Evolutionary conservation across 2,888 invertebrate species (phyloP).

Genomic region (Lamellibrachia columna): DNA sequence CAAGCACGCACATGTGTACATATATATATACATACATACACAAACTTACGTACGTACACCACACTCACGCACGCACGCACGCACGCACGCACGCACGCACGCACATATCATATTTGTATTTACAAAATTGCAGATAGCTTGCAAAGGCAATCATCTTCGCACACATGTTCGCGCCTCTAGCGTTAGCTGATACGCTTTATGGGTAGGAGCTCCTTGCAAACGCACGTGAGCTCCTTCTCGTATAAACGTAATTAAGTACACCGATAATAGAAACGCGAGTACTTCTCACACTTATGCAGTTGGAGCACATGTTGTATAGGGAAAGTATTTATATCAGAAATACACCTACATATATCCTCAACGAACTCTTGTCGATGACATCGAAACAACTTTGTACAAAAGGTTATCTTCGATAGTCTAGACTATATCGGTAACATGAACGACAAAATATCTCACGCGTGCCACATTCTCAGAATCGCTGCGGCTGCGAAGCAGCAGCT

Average conservation of each 20-base stretch:
- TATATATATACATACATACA: too few relatives aligned
- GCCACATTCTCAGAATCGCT: neutral
- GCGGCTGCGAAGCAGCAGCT: neutral
- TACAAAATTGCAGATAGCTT: too few relatives aligned
- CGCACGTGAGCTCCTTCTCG: neutral
- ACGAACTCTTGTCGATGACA: neutral
- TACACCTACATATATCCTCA: neutral
- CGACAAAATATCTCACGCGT: neutral
- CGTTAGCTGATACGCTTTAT: too few relatives aligned
- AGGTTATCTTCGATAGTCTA: neutral
- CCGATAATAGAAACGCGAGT: neutral
- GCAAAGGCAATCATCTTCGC: too few relatives aligned
- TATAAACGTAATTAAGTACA: neutral
- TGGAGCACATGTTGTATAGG: neutral
- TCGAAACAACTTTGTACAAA: neutral
- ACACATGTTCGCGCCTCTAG: too few relatives aligned
- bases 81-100: too few relatives aligned
- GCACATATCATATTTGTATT: too few relatives aligned
- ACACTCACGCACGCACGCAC: too few relatives aligned
- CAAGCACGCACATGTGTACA: too few relatives aligned
- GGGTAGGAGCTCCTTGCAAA: neutral
- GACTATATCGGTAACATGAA: neutral
- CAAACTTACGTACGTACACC: too few relatives aligned
- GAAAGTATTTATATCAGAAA: neutral
- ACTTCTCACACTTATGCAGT: neutral